Conservation (phyloP, 1,140 invertebrate genomes). For the Musca domestica region DNA sequence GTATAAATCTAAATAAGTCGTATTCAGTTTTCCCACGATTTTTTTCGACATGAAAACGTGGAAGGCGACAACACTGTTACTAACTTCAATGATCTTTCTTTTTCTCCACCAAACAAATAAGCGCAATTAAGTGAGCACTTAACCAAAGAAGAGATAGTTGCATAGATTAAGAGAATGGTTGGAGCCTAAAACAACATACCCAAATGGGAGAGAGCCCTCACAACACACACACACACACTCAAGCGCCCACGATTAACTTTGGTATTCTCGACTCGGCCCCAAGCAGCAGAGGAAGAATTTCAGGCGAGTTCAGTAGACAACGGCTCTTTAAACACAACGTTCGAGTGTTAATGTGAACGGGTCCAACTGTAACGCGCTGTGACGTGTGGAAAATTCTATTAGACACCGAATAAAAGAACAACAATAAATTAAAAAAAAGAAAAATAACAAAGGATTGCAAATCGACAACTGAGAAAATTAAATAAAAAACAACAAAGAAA, state of each 20-base stretch:
- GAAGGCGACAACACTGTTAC: no score
- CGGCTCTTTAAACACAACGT: slow-evolving; percentile 16
- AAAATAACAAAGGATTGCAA: background rate
- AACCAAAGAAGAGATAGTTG: background rate
- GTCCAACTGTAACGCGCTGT: background rate
- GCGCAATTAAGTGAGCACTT: background rate
- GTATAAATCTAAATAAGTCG: no score
- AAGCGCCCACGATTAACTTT: no score
- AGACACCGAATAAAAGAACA: background rate
- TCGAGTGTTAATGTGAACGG: slow-evolving; percentile 4
- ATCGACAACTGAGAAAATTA: background rate
- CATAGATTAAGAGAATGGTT: background rate
- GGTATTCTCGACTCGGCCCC: background rate
- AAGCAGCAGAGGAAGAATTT: slow-evolving; percentile 1
- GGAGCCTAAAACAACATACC: background rate
- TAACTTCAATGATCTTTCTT: no score
- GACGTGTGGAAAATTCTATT: slow-evolving; percentile 10
- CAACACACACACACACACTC: no score
- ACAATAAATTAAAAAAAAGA: background rate
- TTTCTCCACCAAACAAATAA: background rate
- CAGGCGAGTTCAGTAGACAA: slow-evolving; percentile 2
- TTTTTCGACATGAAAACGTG: no score
- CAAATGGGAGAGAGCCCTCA: background rate
- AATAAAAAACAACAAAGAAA: no score
- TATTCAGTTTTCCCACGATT: no score